These are phyloP conservation scores for Cardiocondyla obscurior DNA, from an alignment of 1,140 invertebrate species.

Conservation along the genomic window DNA sequence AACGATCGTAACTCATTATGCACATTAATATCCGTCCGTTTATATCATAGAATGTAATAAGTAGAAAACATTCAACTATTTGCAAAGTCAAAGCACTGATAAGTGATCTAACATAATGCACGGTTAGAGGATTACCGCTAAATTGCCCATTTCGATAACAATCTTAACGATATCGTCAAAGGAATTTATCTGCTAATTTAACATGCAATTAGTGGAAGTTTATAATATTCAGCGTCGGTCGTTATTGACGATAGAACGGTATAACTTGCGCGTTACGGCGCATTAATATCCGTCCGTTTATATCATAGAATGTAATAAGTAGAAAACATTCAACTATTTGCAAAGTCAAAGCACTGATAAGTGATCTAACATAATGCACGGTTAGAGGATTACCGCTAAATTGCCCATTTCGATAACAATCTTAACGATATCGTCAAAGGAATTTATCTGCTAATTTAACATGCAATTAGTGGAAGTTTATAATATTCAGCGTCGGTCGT, in stretches of 20 bases:
- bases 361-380: neutral
- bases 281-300: conserved; percentile 4
- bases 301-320: neutral
- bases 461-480: neutral
- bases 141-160: neutral
- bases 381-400: neutral
- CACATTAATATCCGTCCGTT: too few relatives aligned
- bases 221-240: neutral
- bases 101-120: neutral
- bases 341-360: neutral
- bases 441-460: neutral
- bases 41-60: neutral
- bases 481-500: neutral
- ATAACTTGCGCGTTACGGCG: conserved; percentile 5
- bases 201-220: neutral
- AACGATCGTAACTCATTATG: too few relatives aligned
- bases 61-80: neutral
- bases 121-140: neutral
- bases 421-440: neutral
- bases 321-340: neutral
- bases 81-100: neutral
- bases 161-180: neutral
- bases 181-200: neutral
- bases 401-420: neutral
- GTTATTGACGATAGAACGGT: neutral